Conservation (phyloP, 2,113 vertebrate species). For the Paedocypris sp. region DNA sequence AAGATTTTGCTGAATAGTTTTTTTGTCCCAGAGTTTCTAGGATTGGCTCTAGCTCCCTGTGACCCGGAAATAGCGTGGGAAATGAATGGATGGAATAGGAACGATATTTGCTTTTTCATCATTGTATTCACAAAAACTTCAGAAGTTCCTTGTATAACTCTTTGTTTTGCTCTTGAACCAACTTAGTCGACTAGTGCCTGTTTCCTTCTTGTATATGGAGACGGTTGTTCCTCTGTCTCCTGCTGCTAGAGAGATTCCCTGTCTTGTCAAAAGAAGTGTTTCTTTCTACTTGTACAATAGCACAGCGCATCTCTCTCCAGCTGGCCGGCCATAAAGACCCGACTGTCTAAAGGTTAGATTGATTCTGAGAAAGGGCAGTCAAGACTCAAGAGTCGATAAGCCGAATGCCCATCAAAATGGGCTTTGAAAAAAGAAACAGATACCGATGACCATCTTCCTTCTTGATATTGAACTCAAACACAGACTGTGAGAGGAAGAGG, state of each 20-base stretch:
- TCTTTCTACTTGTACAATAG: slow-evolving; percentile 29
- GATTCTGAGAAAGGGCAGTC: slow-evolving; percentile 36
- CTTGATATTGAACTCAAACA: slow-evolving; percentile 40
- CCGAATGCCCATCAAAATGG: slow-evolving; percentile 17
- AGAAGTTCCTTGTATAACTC: too few species aligned
- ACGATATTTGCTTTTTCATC: too few species aligned
- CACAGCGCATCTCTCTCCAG: slow-evolving; percentile 33
- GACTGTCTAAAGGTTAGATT: slow-evolving; percentile 21
- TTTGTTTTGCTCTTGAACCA: too few species aligned
- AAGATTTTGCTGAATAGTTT: too few species aligned
- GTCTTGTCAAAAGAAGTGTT: slow-evolving; percentile 40
- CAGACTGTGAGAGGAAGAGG: slow-evolving; percentile 49
- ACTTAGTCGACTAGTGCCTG: too few species aligned
- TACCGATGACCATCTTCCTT: slow-evolving; percentile 35
- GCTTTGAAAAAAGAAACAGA: slow-evolving; percentile 12
- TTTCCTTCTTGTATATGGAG: too few species aligned
- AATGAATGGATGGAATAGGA: too few species aligned
- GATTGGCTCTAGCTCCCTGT: too few species aligned
- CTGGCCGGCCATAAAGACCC: slow-evolving; percentile 24
- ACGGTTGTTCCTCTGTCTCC: slow-evolving; percentile 44
- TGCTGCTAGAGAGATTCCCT: slow-evolving; percentile 48
- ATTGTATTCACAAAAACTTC: too few species aligned
- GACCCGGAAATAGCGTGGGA: too few species aligned
- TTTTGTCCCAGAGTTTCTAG: too few species aligned
- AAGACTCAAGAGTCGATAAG: slow-evolving; percentile 24